A percentile compares a stretch with the other conserved stretches of the same genome.
These are phyloP conservation scores for Eidolon dupreanum DNA, from an alignment of 2,797 vertebrate genomes.

Conservation along the genomic window DNA sequence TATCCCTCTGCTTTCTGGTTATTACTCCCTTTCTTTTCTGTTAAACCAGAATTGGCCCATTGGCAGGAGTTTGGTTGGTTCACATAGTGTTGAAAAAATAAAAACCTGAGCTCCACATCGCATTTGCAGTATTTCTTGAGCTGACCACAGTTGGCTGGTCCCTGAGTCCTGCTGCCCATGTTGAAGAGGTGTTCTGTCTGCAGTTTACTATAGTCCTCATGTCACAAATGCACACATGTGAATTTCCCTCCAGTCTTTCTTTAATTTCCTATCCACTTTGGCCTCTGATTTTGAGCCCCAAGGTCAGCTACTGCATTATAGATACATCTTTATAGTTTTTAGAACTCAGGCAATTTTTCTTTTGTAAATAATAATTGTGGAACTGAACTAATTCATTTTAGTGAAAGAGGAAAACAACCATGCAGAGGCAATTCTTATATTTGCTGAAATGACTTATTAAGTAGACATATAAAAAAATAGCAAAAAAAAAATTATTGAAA, in stretches of 20 bases:
- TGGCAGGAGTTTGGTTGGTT: neutral
- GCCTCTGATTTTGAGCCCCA: neutral
- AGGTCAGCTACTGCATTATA: neutral
- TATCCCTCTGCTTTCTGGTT: neutral
- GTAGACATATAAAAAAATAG: neutral
- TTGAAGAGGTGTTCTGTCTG: neutral
- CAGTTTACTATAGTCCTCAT: accelerated
- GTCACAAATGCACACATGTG: neutral
- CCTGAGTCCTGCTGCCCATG: neutral
- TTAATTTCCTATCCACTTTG: neutral
- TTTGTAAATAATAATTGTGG: neutral
- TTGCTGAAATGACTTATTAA: neutral
- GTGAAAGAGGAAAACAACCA: neutral
- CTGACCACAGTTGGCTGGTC: neutral
- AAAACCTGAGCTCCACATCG: neutral
- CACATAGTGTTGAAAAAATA: neutral
- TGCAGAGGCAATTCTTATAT: neutral
- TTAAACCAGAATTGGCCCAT: neutral
- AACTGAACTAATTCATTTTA: neutral
- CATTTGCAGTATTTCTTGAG: neutral
- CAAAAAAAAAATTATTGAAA: neutral
- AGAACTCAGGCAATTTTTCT: neutral
- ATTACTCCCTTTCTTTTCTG: neutral
- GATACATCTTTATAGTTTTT: neutral
- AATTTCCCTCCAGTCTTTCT: neutral